Conservation (phyloP, 2,888 invertebrate genomes). For the Dexiosoma caninum region DNA sequence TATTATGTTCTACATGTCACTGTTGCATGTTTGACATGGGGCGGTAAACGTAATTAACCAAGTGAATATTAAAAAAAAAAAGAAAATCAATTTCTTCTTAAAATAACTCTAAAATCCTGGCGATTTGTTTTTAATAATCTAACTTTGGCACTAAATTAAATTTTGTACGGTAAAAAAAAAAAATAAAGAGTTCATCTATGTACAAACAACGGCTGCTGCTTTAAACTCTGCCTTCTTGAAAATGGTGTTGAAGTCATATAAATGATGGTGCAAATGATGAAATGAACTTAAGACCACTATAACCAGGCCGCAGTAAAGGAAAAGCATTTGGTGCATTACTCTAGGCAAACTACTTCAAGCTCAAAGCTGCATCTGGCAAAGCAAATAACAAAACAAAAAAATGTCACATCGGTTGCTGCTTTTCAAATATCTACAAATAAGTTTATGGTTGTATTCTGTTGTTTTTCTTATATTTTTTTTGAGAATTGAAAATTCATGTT, state of each 20-base stretch:
- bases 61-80: conserved; percentile 11
- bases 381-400: background rate
- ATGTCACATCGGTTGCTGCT: conserved; percentile 51
- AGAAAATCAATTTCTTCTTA: conserved; percentile 38
- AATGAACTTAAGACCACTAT: conserved; percentile 51
- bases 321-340: conserved; percentile 4
- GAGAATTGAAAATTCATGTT: conserved; percentile 34
- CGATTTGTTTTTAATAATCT: conserved; percentile 6
- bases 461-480: background rate
- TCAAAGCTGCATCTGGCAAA: background rate
- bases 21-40: conserved; percentile 62
- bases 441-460: conserved; percentile 20
- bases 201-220: background rate
- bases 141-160: background rate
- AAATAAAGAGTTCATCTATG: no score
- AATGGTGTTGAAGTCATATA: conserved; percentile 62
- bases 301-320: background rate
- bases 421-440: conserved; percentile 58
- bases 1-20: conserved; percentile 59
- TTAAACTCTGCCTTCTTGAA: background rate
- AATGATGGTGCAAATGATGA: conserved; percentile 63
- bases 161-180: background rate
- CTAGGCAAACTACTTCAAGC: background rate
- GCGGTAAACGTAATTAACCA: conserved; percentile 63
- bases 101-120: background rate